Percentiles rank a stretch among this genome's conserved stretches.
Conservation (phyloP, 2,797 vertebrate species). For the Tamandua tetradactyla region DNA sequence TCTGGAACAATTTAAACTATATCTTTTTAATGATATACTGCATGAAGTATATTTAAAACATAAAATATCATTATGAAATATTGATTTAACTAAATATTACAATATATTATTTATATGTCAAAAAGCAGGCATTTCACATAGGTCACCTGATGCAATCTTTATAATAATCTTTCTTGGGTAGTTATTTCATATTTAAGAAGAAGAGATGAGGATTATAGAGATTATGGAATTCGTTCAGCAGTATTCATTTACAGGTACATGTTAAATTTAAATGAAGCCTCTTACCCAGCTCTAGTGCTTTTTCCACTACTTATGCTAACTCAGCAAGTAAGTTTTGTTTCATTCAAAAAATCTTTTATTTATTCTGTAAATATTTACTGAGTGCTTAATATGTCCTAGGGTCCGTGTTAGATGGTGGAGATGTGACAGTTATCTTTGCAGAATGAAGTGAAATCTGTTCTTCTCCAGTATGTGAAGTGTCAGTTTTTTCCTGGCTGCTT, state of each 20-base stretch:
- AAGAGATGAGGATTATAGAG: neutral
- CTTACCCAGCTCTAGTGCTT: neutral
- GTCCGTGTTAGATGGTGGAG: neutral
- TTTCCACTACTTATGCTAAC: neutral
- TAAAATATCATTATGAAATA: constrained; percentile 6
- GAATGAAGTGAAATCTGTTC: neutral
- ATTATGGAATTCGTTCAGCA: neutral
- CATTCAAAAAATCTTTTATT: neutral
- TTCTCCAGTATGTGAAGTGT: neutral
- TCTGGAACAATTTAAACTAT: neutral
- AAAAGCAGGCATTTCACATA: neutral
- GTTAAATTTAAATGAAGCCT: neutral
- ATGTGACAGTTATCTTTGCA: neutral
- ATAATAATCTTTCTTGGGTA: neutral
- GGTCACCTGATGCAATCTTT: neutral
- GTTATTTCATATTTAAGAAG: neutral
- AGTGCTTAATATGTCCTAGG: neutral
- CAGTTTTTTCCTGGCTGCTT: neutral
- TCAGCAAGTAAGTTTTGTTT: neutral
- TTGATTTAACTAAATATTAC: neutral
- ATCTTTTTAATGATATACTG: neutral
- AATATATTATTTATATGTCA: neutral
- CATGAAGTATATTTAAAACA: neutral
- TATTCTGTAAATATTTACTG: neutral
- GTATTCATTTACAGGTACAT: neutral